Conservation (phyloP, 2,888 invertebrate species). For the Torymus aiolomorphi region DNA sequence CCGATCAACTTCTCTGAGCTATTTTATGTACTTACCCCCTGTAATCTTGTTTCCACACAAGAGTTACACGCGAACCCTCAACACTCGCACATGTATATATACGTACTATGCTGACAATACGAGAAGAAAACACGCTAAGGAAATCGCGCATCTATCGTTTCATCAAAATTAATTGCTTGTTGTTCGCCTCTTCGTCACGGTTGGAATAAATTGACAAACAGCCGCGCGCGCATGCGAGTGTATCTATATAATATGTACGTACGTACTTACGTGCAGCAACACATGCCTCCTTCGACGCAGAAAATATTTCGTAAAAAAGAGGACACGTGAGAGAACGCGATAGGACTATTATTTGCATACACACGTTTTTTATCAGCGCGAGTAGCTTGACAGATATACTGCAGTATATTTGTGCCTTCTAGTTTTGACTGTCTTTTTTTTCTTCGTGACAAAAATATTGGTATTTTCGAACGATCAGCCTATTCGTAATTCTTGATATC, state of each 20-base stretch:
- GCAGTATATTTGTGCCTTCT: too few species aligned
- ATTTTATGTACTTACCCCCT: too few species aligned
- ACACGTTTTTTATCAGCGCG: background rate
- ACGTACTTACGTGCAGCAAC: background rate
- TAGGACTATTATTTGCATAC: background rate
- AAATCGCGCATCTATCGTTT: conserved; percentile 9
- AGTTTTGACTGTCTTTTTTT: too few species aligned
- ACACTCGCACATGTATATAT: too few species aligned
- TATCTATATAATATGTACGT: background rate
- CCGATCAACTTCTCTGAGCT: too few species aligned
- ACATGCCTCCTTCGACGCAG: too few species aligned
- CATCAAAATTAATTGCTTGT: conserved; percentile 38
- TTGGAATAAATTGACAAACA: conserved; percentile 23
- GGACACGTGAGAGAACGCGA: background rate
- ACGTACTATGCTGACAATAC: too few species aligned
- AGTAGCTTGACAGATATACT: background rate
- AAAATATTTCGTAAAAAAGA: background rate
- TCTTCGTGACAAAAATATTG: too few species aligned
- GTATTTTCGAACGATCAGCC: too few species aligned
- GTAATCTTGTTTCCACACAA: too few species aligned
- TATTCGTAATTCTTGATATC: too few species aligned
- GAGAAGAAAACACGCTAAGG: background rate
- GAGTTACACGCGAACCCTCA: too few species aligned
- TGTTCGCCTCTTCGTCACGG: conserved; percentile 4
- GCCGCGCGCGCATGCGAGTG: background rate